These are phyloP conservation scores for Narcine bancroftii DNA, from an alignment of 2,113 vertebrate species.

Conservation along the genomic window DNA sequence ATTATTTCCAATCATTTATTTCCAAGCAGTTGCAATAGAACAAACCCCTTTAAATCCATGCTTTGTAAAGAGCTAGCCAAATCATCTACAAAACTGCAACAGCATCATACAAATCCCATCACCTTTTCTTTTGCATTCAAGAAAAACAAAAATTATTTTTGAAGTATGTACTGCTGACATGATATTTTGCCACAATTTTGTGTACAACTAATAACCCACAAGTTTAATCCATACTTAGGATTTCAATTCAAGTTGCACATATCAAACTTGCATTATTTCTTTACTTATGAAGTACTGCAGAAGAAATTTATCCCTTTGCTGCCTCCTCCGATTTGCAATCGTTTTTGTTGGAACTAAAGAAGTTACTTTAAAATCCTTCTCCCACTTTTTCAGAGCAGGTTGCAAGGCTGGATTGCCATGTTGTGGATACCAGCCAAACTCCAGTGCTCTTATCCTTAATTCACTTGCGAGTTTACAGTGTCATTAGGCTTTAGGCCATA, in stretches of 20 bases:
- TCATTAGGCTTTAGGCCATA: neutral
- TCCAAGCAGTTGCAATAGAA: neutral
- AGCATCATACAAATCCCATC: neutral
- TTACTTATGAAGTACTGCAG: neutral
- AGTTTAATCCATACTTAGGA: neutral
- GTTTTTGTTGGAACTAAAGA: neutral
- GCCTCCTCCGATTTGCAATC: neutral
- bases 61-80: neutral
- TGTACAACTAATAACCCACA: neutral
- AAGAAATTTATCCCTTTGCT: neutral
- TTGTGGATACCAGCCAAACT: neutral
- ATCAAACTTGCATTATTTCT: neutral
- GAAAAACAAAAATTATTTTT: neutral
- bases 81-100: neutral
- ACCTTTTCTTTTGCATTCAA: neutral
- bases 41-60: neutral
- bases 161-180: neutral
- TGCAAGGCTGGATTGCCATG: neutral
- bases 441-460: neutral
- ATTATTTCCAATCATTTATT: conserved; percentile 5
- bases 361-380: neutral
- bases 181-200: neutral
- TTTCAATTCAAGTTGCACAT: neutral
- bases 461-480: neutral
- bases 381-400: neutral